A percentile compares a stretch with the other conserved stretches of the same genome.
These are phyloP conservation scores for Ctenoplectra terminalis DNA, from an alignment of 1,140 invertebrate genomes.

Conservation along the genomic window DNA sequence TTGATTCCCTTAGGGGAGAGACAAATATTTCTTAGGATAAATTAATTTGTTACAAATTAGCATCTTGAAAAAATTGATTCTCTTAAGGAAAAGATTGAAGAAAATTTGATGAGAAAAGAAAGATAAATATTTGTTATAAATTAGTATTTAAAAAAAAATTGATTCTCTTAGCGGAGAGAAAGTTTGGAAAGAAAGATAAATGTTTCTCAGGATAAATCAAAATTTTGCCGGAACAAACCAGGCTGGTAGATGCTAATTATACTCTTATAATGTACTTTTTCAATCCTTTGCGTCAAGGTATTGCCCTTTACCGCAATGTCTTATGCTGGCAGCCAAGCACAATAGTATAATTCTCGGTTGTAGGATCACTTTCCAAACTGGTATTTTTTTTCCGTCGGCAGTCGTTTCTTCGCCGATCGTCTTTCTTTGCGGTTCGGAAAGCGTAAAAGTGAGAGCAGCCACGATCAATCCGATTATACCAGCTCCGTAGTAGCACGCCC, in stretches of 20 bases:
- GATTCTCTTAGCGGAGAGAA: no score
- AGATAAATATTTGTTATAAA: no score
- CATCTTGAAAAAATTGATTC: no score
- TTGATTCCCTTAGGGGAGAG: no score
- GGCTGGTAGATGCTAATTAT: conserved; percentile 43
- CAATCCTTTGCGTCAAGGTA: conserved; percentile 57
- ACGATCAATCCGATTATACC: conserved; percentile 92
- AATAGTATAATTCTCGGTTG: conserved; percentile 91
- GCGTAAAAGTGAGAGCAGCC: conserved; percentile 88
- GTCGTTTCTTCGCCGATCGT: conserved; percentile 85
- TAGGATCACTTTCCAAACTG: conserved; percentile 89
- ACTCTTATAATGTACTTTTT: conserved; percentile 38
- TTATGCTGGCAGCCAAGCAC: conserved; percentile 93
- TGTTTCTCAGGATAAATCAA: background rate
- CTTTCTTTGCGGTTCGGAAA: conserved; percentile 90
- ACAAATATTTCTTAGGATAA: no score
- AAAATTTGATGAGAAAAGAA: no score
- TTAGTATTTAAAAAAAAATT: no score
- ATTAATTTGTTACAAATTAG: no score
- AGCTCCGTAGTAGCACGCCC: conserved; percentile 92
- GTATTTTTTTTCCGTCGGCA: conserved; percentile 81
- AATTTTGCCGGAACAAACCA: conserved; percentile 21
- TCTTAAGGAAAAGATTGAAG: no score
- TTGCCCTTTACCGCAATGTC: conserved; percentile 90
- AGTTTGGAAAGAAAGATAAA: background rate